Evolutionary conservation across 2,113 vertebrate species (phyloP).

Genomic region (Vanacampus margaritifer): DNA sequence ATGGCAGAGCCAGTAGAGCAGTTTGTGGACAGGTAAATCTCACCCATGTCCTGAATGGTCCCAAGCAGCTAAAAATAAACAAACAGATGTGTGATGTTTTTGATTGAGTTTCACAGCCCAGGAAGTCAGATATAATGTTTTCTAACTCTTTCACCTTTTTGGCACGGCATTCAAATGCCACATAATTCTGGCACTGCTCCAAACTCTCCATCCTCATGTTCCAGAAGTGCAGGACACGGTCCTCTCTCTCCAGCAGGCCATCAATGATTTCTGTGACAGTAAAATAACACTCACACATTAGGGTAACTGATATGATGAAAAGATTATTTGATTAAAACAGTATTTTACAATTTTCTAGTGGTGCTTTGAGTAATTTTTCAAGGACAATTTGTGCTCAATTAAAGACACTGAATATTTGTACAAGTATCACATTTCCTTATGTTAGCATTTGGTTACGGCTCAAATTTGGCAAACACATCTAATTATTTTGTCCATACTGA

Average conservation of each 20-base stretch:
- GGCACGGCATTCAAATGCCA: conserved; percentile 97
- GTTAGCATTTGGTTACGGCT: too few species aligned
- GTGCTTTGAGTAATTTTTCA: too few species aligned
- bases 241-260: conserved; percentile 94
- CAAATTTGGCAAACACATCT: too few species aligned
- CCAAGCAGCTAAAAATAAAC: conserved; percentile 82
- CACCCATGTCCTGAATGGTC: conserved; percentile 97
- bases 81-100: fast-evolving
- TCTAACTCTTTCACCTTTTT: conserved; percentile 81
- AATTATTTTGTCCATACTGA: too few species aligned
- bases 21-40: conserved; percentile 97
- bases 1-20: conserved; percentile 94
- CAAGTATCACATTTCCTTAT: too few species aligned
- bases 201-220: conserved; percentile 94
- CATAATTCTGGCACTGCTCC: conserved; percentile 97
- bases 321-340: too few species aligned
- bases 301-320: too few species aligned
- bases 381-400: too few species aligned
- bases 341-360: too few species aligned
- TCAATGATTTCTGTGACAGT: conserved; percentile 87
- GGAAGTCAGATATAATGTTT: too few species aligned
- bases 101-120: background rate
- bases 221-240: conserved; percentile 97
- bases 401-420: too few species aligned
- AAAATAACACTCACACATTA: too few species aligned